These are phyloP conservation scores for Tetrapedia diversipes DNA, from an alignment of 2,888 invertebrate genomes.

Conservation along the genomic window DNA sequence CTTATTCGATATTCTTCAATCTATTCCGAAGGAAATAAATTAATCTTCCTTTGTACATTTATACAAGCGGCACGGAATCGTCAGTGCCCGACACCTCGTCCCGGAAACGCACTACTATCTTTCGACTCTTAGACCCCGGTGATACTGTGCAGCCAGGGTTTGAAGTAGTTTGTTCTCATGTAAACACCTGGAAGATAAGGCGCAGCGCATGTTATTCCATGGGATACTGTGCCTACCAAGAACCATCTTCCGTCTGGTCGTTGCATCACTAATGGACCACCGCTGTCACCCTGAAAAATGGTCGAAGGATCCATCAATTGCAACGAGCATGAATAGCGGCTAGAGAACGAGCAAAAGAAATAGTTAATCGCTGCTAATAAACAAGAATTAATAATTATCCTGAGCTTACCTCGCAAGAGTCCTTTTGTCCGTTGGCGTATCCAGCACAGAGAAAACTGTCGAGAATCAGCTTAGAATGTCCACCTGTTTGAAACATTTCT, in stretches of 20 bases:
- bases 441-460: constrained; percentile 96
- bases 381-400: background rate
- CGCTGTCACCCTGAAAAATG: constrained; percentile 92
- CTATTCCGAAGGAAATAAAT: constrained; percentile 73
- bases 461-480: constrained; percentile 93
- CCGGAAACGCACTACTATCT: constrained; percentile 31
- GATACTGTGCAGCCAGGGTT: constrained; percentile 94
- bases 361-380: background rate
- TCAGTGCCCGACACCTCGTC: constrained; percentile 47
- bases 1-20: constrained; percentile 47
- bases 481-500: constrained; percentile 96
- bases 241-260: constrained; percentile 93
- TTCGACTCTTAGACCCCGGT: constrained; percentile 60
- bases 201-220: constrained; percentile 97
- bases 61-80: constrained; percentile 77
- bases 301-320: no score
- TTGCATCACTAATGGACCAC: constrained; percentile 93
- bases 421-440: constrained; percentile 95
- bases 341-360: no score
- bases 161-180: constrained; percentile 96
- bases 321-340: no score
- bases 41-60: constrained; percentile 80
- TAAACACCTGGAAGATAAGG: constrained; percentile 96
- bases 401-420: constrained; percentile 92
- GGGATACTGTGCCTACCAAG: constrained; percentile 95